Evolutionary conservation across 2,797 vertebrate species (phyloP), one percentile per base, ranked within the genome.

Genomic region (Periophthalmus magnuspinnatus): DNA sequence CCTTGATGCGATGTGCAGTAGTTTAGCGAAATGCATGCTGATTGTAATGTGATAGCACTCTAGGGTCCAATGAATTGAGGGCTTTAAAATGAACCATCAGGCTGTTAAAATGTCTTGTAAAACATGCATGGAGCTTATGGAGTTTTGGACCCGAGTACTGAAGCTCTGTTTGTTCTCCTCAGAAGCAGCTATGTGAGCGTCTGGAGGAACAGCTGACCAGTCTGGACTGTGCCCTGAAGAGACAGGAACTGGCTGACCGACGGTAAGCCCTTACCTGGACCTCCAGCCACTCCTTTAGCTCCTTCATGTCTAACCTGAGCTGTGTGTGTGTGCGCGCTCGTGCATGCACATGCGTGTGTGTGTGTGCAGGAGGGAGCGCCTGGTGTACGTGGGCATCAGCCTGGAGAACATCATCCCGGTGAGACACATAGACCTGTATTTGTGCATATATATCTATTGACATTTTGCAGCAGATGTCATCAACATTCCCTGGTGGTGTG

Each of bases 351-450:
- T 66, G 14, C 62, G 69, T 73, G 55, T 69, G 78, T 67, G 75
- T 82, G 68, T 80, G 28, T 75, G 2, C 82, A 95, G 94, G 88
- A 89, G 97, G 91, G 97, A 99, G 81, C 94, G 97, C 2, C 90
- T 98, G 88, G 97, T 99, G 52, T 99, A 98, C 1, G 97, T 99
- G 65, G 97, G 97, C 52, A 99, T 99, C 92, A 99, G 97, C 50
- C 96, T 98, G 74, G 97, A 99, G 90, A 99, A 99, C 93, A 99
- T 99, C 88, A 98, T 99, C 83, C 96, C 96, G 54, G 91, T 93
- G 71, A 90, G 91, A 41, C 34, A 38, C 33, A n/a, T 6, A 7
- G 24, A 22, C 14, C 24, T 21, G 22, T 21, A 21, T 54, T 11
- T 22, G 24, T 11, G 21, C 22, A n/a, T 55, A 3, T 56, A 10